Evolutionary conservation across 2,888 invertebrate species (phyloP), one percentile per base, ranked within the genome.

Genomic region (Cordilura impudica): DNA sequence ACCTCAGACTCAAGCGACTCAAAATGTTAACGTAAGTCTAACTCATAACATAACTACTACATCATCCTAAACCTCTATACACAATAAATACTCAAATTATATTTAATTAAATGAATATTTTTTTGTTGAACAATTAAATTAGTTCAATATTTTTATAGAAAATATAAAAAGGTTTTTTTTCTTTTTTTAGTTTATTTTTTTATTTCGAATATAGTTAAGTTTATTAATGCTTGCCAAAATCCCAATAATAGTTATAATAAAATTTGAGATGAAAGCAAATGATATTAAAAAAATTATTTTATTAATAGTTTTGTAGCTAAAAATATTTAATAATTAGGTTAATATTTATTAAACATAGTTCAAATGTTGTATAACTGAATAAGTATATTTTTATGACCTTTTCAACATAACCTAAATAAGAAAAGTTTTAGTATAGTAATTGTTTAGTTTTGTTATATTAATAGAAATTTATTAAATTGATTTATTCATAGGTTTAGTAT

Each of bases 11-110:
- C 87, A 87, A 87, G 88, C 85, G 85, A 86, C 86, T 85, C 85
- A 88, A 84, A 87, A 88, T 78, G 80, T 84, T 73, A 85, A 85
- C 86, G 88, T 88, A 89, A 88, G 88, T 88, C 86, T 53, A 74
- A 82, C 82, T 78, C 83, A 84, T 81, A 69, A 70, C 78, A 75
- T 75, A 45, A 10, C 65, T 63, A 49, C 39, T 53, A 78, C 65
- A 61, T 71, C n/a, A n/a, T 58, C 63, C 53, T 70, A 49, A 58
- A 51, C 16, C 39, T 65, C 39, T 26, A 58, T 35, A 78, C 65
- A 78, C 70, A 21, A 63, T 43, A 43, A 60, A 63, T 35, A 26
- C 39, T 61, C 23, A 8, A 69, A 45, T 51, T 54, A 60, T 14
- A 18, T 8, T 23, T 21, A 67, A 21, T 58, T 23, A 23, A 47